Conservation (phyloP, 2,113 vertebrate species). For the Tyrannus savana region DNA sequence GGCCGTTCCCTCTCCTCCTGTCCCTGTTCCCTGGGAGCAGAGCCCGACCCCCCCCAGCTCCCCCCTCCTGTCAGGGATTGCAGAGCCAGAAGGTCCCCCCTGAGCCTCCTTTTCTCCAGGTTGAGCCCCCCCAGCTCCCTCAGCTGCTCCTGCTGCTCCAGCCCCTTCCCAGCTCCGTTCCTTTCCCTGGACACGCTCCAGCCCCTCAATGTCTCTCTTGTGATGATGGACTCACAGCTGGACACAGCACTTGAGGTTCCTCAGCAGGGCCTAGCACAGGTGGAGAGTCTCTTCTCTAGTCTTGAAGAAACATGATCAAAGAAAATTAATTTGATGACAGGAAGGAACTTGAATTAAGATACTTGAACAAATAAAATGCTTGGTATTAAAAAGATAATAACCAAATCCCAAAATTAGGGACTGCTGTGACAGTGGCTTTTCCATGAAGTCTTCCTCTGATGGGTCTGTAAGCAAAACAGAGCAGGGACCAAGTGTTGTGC, state of each 20-base stretch:
- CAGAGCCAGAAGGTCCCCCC: not conserved
- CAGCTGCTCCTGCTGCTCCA: not conserved
- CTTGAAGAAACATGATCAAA: not conserved
- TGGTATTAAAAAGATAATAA: not conserved
- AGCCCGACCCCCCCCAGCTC: not conserved
- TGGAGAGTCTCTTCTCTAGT: fast-evolving
- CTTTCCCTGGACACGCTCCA: not conserved
- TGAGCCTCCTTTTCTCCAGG: not conserved
- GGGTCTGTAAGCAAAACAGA: not conserved
- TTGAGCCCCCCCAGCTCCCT: not conserved
- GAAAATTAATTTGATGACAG: not conserved
- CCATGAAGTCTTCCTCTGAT: not conserved
- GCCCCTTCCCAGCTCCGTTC: not conserved
- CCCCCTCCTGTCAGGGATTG: not conserved
- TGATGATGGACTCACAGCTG: fast-evolving
- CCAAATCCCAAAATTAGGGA: not conserved
- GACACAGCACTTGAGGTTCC: not conserved
- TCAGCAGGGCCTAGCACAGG: not conserved
- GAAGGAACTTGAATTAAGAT: not conserved
- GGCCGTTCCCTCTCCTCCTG: not conserved
- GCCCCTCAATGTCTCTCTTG: not conserved
- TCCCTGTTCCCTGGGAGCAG: not conserved
- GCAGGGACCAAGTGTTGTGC: not conserved
- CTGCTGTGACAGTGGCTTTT: not conserved
- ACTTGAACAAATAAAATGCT: not conserved